Base-by-base conservation (phyloP, 2,888 invertebrate genomes). In the Erpobdella octoculata region DNA sequence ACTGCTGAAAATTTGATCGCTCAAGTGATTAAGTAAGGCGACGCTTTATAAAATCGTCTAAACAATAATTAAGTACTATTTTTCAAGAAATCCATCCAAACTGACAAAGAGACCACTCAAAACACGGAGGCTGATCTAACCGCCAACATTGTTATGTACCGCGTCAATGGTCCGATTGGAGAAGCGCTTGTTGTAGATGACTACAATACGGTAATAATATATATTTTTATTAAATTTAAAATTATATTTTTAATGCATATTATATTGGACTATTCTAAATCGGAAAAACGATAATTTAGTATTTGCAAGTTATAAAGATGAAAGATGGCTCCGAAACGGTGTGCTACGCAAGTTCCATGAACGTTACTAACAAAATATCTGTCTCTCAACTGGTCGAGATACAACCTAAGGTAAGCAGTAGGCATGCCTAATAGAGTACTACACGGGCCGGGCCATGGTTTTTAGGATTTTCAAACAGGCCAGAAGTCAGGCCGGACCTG, bases 271-370 rank as follows among this genome's bases (percentile, higher is more conserved):
- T n/a, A n/a, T n/a, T n/a, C n/a, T n/a, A n/a, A n/a, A n/a, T n/a
- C n/a, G n/a, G n/a, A n/a, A n/a, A n/a, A n/a, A n/a, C 28, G 2
- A 25, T 53, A 2, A 25, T 12, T 28, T 53, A 53, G 53, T 53
- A 25, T 8, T 53, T 53, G 53, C 21, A 28, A 15, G 53, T 53
- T 8, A 28, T 53, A n/a, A 53, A 53, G 53, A 8, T 53, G 53
- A 53, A 2, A 21, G 28, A 53, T 25, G 53, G 28, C 53, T 25
- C 21, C 21, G 53, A 53, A 8, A 28, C 28, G 3, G 21, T 53
- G 21, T 53, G 53, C 53, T 53, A 53, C 28, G 53, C 53, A 53
- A 53, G 53, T 15, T 9, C 28, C n/a, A 53, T 53, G 53, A 53
- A 53, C 15, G 53, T 21, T 1, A 53, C 53, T 53, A 28, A 53